Percentiles rank a stretch among this genome's conserved stretches.
phyloP scores from a whole-genome alignment of 2,888 invertebrate species.

The Graphium colonna region DNA sequence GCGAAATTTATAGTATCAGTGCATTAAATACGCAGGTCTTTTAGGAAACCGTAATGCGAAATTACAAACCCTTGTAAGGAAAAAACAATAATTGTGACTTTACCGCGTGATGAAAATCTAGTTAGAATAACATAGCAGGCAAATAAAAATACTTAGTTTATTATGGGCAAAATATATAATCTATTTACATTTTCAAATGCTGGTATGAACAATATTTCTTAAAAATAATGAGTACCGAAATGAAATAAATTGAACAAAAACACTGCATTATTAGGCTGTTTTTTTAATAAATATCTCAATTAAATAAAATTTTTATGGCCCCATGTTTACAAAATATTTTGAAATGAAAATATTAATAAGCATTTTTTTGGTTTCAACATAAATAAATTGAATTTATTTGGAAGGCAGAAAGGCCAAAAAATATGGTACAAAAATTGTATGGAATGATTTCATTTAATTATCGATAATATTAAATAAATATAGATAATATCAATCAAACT shows the following conservation, averaged over 20 bases:
- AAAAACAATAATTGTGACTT: not conserved
- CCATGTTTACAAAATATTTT: slow-evolving; percentile 15
- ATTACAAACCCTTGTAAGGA: not conserved
- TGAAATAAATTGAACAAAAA: slow-evolving; percentile 47
- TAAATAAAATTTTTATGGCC: slow-evolving; percentile 22
- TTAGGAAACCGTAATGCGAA: too few relatives aligned
- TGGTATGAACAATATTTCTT: slow-evolving; percentile 73
- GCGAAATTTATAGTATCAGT: too few relatives aligned
- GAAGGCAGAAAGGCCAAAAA: not conserved
- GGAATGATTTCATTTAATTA: slow-evolving; percentile 47
- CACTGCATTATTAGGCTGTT: slow-evolving; percentile 33
- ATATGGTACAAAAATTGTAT: slow-evolving; percentile 40
- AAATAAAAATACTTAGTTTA: slow-evolving; percentile 36
- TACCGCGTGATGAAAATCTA: slow-evolving; percentile 2
- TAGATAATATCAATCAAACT: slow-evolving; percentile 15
- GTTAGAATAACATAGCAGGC: not conserved
- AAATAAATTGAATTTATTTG: too few relatives aligned
- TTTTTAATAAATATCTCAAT: not conserved
- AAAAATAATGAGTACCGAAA: slow-evolving; percentile 66
- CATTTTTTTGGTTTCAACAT: too few relatives aligned
- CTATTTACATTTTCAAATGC: slow-evolving; percentile 77
- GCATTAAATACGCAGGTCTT: too few relatives aligned
- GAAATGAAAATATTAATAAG: not conserved
- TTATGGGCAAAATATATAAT: slow-evolving; percentile 78
- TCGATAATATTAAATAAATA: slow-evolving; percentile 26